Evolutionary conservation across 1,140 invertebrate species (phyloP).

Genomic region (Lepidurus arcticus): DNA sequence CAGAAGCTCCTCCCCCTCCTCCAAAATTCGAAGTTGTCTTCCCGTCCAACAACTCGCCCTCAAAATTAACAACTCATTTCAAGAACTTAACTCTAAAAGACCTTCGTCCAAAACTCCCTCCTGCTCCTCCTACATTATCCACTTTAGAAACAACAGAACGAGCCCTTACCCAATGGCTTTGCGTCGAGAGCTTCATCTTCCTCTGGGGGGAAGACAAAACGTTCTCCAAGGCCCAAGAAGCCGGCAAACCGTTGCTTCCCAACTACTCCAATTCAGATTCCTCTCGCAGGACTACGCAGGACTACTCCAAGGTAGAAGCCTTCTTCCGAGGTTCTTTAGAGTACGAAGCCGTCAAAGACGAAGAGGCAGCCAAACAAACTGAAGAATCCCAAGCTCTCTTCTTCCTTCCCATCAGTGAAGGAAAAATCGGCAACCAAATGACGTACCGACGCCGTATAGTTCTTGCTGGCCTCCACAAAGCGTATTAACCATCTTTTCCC

Average conservation of each 20-base stretch:
- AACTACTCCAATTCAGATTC: background rate
- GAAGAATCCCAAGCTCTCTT: background rate
- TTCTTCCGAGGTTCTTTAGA: background rate
- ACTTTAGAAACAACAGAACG: background rate
- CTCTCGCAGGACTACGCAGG: background rate
- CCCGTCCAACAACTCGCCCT: background rate
- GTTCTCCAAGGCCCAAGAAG: background rate
- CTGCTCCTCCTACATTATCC: background rate
- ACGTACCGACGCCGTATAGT: constrained; percentile 16
- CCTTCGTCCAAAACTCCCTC: background rate
- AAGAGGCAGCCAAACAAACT: background rate
- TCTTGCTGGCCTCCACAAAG: constrained; percentile 8
- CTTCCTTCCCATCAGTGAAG: background rate
- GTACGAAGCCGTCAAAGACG: background rate
- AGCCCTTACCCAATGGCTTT: background rate
- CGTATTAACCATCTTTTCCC: background rate
- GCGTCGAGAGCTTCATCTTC: background rate
- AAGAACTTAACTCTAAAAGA: background rate
- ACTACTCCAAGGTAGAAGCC: background rate
- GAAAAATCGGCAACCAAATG: constrained; percentile 12
- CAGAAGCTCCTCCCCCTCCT: background rate
- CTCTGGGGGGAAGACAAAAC: background rate
- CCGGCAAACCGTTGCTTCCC: background rate
- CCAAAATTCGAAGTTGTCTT: background rate
- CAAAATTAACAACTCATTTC: background rate